Evolutionary conservation across 30 jellyfish, hydroid and myxozoan species (phyloP), one percentile per base, ranked within the genome.

Genomic region (Sanderia malayensis): DNA sequence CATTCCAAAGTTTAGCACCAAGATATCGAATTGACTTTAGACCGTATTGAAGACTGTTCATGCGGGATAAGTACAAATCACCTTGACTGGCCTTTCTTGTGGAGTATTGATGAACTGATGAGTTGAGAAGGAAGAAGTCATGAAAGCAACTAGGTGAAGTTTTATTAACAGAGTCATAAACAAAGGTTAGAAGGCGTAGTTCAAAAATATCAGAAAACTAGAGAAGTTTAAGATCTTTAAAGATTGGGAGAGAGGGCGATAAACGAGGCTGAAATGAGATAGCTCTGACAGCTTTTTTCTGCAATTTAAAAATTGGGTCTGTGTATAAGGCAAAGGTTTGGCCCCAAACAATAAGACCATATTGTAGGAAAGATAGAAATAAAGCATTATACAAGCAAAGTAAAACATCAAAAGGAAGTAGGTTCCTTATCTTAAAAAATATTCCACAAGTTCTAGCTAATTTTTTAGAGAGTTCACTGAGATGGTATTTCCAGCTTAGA

Each of bases 351-450:
- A 46, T 46, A 13, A 70, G 31, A 70, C 71, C 53, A 70, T 70
- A 70, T 46, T 25, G 82, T 9, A 70, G 55, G 25, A 53, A 70
- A 18, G 71, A 46, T 59, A 70, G 31, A 70, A 70, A 70, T 46
- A 70, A 44, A 33, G 71, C 10, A 69, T 71, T 53, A 44, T 34
- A 75, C 32, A 75, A 26, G 67, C 87, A 75, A 24, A 75, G 28
- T 41, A 75, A 59, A 41, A 41, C 73, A 75, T 75, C 79, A 49
- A 61, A 32, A 49, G 87, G 87, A 44, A 75, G 87, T 31, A 75
- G 4, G 79, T 75, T 34, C 37, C 87, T 75, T 4, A 75, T 58
- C 46, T 58, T 61, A 55, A 60, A 41, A 34, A 75, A 41, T 11
- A 61, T 58, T n/a, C n/a, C n/a, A n/a, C n/a, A n/a, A n/a, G n/a